Evolutionary conservation across 2,113 vertebrate species (phyloP).

Genomic region (Calidris pugnax): DNA sequence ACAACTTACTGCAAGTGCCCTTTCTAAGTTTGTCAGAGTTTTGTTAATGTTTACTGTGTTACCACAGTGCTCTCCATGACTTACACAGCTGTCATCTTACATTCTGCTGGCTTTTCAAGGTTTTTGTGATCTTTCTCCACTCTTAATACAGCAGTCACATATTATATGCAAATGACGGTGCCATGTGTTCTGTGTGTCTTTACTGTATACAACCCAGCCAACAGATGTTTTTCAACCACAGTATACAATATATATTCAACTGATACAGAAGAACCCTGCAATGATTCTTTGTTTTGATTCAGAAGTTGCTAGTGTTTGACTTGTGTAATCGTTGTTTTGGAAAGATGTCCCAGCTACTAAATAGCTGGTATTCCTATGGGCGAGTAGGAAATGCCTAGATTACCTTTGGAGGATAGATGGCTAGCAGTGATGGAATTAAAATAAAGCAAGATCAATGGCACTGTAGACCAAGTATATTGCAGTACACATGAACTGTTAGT

Average conservation of each 20-base stretch:
- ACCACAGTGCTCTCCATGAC: background rate
- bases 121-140: background rate
- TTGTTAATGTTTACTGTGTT: background rate
- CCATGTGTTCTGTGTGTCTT: constrained; percentile 31
- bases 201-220: background rate
- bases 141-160: background rate
- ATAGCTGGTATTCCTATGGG: background rate
- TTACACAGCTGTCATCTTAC: background rate
- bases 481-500: background rate
- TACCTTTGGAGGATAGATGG: background rate
- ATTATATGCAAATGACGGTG: constrained; percentile 13
- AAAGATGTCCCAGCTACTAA: constrained; percentile 13
- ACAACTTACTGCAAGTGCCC: background rate
- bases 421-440: background rate
- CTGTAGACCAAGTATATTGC: background rate
- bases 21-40: background rate
- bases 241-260: background rate
- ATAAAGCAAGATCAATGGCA: background rate
- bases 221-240: constrained; percentile 38
- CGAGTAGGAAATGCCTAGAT: background rate
- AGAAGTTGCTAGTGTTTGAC: constrained; percentile 11
- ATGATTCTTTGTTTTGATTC: constrained; percentile 48
- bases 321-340: background rate
- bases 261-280: background rate
- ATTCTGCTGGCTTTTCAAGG: background rate